Base-by-base conservation (phyloP, 1,140 invertebrate genomes). In the Neodiprion virginianus region DNA sequence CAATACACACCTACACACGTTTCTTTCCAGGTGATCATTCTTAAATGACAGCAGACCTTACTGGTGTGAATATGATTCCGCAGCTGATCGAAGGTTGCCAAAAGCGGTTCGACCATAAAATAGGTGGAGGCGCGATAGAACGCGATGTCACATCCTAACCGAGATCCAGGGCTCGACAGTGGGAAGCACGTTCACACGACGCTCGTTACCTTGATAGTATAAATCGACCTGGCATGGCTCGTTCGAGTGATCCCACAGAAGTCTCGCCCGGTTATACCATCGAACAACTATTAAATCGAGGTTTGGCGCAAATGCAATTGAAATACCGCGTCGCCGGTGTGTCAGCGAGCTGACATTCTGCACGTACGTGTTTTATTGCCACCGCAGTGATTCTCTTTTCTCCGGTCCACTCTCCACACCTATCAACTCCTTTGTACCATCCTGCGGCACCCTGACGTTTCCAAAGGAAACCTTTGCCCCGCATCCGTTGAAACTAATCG, bases 181-280 rank as follows among this genome's bases (percentile, higher is more conserved):
- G 53, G n/a, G 8, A 61, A 17, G 11, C 53, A 61, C 53, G 53
- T 61, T 61, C 53, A 8, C 53, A 5, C 5, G 11, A 17, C n/a
- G 53, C 53, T 61, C 53, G 53, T 61, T 61, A 61, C 53, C 5
- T 61, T 8, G 8, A 61, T 61, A 8, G 53, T 61, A 61, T 17
- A 61, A 61, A 61, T 61, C 53, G n/a, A 5, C 53, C 53, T 5
- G 53, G 8, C 8, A 7, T 17, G 53, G 11, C 53, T 8, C 4
- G 53, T 61, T 61, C n/a, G 11, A 61, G 53, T 61, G 53, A 61
- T 61, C n/a, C 53, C 53, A 61, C 53, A 61, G 53, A 17, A 61
- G 53, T 61, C 53, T 17, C 11, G 53, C n/a, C 53, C 53, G 53
- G 53, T 61, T 61, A 61, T 61, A 61, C 53, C 53, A 7, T 12